Percentiles rank a stretch among this genome's conserved stretches.
phyloP scores from a whole-genome alignment of 1,140 invertebrate genomes.

The Drosophila busckii region DNA sequence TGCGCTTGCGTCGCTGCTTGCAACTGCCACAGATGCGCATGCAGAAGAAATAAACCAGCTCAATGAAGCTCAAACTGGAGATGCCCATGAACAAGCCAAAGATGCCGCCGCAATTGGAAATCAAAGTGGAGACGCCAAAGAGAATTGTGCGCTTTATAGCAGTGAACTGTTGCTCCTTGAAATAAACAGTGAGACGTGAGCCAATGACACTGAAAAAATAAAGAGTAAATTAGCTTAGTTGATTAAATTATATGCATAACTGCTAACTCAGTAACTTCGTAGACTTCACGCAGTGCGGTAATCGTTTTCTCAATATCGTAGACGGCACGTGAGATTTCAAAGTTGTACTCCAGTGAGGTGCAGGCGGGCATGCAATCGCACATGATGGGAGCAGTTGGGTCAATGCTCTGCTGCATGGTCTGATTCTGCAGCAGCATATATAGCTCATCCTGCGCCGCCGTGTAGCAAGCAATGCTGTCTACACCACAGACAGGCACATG shows the following conservation, averaged over 20 bases:
- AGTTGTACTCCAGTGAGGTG: conserved; percentile 83
- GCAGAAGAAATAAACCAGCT: conserved; percentile 80
- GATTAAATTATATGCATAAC: not conserved
- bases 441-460: conserved; percentile 67
- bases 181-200: conserved; percentile 80
- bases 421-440: conserved; percentile 52
- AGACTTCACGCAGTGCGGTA: conserved; percentile 48
- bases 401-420: conserved; percentile 44
- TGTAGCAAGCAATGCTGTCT: conserved; percentile 59
- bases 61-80: conserved; percentile 81
- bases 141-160: conserved; percentile 82
- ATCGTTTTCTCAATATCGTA: conserved; percentile 56
- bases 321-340: conserved; percentile 83
- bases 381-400: conserved; percentile 38
- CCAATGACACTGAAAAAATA: conserved; percentile 39
- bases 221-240: not conserved
- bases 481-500: conserved; percentile 54
- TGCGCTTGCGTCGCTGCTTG: conserved; percentile 53
- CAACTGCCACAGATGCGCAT: conserved; percentile 71
- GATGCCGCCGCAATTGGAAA: conserved; percentile 84
- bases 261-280: conserved; percentile 61
- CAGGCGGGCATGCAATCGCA: conserved; percentile 85
- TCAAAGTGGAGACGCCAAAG: conserved; percentile 83
- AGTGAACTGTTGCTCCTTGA: conserved; percentile 84
- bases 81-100: conserved; percentile 84